Conservation (phyloP, 2,113 vertebrate genomes). For the Emydocephalus ijimae region DNA sequence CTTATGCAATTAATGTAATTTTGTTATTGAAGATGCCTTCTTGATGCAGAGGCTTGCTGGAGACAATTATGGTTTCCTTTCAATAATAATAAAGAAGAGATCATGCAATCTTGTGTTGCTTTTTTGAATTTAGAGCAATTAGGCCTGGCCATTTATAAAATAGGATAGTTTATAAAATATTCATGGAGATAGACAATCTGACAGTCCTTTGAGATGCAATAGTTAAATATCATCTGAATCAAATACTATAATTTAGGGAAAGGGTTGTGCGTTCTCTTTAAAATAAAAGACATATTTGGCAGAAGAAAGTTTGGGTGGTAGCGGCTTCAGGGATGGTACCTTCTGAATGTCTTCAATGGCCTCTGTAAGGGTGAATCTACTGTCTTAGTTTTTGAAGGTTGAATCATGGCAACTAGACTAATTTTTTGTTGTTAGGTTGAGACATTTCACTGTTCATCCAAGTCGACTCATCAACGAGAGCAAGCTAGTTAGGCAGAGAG, state of each 20-base stretch:
- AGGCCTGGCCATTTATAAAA: constrained; percentile 68
- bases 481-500: background rate
- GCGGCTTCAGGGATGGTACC: background rate
- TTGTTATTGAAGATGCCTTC: constrained; percentile 77
- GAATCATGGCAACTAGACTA: no score
- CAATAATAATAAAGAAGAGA: background rate
- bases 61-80: constrained; percentile 76
- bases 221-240: constrained; percentile 48
- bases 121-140: constrained; percentile 70
- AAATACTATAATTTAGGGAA: constrained; percentile 52
- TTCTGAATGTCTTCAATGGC: background rate
- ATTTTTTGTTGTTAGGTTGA: no score
- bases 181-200: constrained; percentile 54
- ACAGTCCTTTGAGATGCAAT: constrained; percentile 61
- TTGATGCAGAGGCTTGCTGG: constrained; percentile 71
- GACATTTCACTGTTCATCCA: no score
- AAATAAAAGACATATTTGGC: constrained; percentile 39
- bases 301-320: constrained; percentile 29
- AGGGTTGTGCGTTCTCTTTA: constrained; percentile 47
- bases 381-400: background rate
- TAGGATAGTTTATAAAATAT: constrained; percentile 65
- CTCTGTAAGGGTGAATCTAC: background rate
- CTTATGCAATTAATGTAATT: constrained; percentile 79
- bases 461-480: no score
- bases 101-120: constrained; percentile 62